Evolutionary conservation across 1,140 invertebrate species (phyloP).

Genomic region (Papilio glaucus): DNA sequence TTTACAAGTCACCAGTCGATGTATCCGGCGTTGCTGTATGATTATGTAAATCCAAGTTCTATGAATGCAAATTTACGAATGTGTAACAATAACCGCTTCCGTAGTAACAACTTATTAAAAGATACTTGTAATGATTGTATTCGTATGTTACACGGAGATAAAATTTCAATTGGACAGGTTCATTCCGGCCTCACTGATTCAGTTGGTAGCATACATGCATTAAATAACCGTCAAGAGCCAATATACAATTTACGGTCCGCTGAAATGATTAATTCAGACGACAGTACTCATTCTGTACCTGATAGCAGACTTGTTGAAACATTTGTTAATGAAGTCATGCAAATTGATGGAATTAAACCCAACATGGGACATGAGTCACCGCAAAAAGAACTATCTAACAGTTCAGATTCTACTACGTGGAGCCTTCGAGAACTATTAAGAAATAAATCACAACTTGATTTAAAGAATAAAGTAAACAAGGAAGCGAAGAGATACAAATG

Average conservation of each 20-base stretch:
- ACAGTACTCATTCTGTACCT: neutral
- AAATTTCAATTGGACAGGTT: neutral
- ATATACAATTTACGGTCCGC: neutral
- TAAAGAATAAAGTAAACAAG: no score
- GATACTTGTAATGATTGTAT: constrained; percentile 1
- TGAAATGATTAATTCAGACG: neutral
- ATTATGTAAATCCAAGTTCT: neutral
- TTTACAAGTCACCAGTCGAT: neutral
- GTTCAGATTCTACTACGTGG: no score
- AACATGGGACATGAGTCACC: neutral
- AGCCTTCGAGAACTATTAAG: no score
- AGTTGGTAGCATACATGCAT: neutral
- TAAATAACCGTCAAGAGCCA: neutral
- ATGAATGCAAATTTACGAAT: neutral
- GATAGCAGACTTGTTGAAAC: neutral
- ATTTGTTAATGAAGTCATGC: constrained; percentile 25
- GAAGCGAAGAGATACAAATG: no score
- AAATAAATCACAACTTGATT: no score
- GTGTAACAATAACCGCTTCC: neutral
- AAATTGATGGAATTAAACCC: constrained; percentile 11
- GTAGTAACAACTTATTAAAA: neutral
- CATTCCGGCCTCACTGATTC: neutral
- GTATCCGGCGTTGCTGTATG: constrained; percentile 4
- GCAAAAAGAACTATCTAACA: constrained; percentile 10
- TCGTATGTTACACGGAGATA: neutral